These are phyloP conservation scores for Ctenoplectra terminalis DNA, from an alignment of 1,140 invertebrate species.

Conservation along the genomic window DNA sequence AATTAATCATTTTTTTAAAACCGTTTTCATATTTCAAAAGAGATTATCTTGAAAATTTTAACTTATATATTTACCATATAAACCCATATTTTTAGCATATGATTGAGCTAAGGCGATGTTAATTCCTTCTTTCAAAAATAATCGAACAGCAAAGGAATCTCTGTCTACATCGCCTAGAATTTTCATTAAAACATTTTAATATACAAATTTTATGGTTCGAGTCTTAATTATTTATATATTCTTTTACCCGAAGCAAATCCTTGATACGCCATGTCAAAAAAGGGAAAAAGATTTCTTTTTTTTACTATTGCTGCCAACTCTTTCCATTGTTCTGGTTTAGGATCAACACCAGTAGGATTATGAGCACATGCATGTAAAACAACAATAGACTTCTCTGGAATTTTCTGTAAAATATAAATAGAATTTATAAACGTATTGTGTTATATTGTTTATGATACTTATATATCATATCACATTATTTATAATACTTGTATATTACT, in stretches of 20 bases:
- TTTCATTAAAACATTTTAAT: slow-evolving; percentile 45
- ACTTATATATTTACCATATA: slow-evolving; percentile 90
- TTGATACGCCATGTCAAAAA: slow-evolving; percentile 99
- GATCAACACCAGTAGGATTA: slow-evolving; percentile 99
- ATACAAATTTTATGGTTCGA: background rate
- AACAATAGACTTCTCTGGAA: slow-evolving; percentile 96
- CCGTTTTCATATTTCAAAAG: background rate
- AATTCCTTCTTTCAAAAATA: slow-evolving; percentile 97
- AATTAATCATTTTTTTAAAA: slow-evolving; percentile 21
- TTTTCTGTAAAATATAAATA: slow-evolving; percentile 87
- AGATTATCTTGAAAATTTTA: slow-evolving; percentile 25
- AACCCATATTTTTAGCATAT: slow-evolving; percentile 99
- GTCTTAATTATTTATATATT: slow-evolving; percentile 7
- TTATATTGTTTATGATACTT: slow-evolving; percentile 8
- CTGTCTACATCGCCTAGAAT: slow-evolving; percentile 90
- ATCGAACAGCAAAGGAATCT: slow-evolving; percentile 95
- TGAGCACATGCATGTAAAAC: slow-evolving; percentile 99
- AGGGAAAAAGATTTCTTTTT: slow-evolving; percentile 94
- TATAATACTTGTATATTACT: slow-evolving; percentile 73
- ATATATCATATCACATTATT: slow-evolving; percentile 3
- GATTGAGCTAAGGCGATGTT: slow-evolving; percentile 96
- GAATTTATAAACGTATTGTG: slow-evolving; percentile 8
- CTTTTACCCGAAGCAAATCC: slow-evolving; percentile 92
- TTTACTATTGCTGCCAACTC: slow-evolving; percentile 90
- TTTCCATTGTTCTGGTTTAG: slow-evolving; percentile 96